phyloP scores from a whole-genome alignment of 2,113 vertebrate genomes.

The Cavia aperea region DNA sequence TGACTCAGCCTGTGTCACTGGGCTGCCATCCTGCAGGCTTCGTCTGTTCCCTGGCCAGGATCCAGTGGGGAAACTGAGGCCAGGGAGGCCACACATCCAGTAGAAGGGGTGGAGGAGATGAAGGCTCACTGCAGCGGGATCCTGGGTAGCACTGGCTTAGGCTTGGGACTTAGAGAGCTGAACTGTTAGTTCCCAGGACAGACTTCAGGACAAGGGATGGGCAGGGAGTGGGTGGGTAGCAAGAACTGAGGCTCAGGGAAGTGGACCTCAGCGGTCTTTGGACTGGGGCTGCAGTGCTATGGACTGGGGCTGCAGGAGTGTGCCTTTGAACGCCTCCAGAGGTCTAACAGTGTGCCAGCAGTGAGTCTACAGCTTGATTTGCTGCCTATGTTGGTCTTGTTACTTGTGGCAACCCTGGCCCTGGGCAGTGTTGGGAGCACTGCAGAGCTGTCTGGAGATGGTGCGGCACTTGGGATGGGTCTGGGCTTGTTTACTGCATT shows the following conservation, averaged over 20 bases:
- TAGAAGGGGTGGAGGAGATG: background rate
- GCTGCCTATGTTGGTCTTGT: background rate
- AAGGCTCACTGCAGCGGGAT: background rate
- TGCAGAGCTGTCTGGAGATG: background rate
- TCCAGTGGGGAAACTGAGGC: background rate
- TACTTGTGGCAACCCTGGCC: rapidly evolving
- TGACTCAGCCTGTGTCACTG: background rate
- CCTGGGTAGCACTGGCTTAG: background rate
- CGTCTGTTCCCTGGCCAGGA: background rate
- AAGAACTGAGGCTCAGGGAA: background rate
- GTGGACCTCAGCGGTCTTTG: background rate
- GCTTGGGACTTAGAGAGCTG: background rate
- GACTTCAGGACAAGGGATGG: background rate
- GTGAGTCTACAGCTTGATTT: background rate
- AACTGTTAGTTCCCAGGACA: background rate
- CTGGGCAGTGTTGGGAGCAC: background rate
- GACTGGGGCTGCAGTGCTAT: background rate
- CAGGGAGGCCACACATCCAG: background rate
- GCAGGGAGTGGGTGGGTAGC: background rate
- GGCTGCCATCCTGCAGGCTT: background rate
- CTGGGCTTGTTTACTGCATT: background rate
- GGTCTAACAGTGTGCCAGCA: background rate
- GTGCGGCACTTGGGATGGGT: background rate
- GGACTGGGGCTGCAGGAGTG: rapidly evolving
- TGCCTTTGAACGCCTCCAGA: background rate